These are phyloP conservation scores for Zophobas morio DNA, from an alignment of 1,140 invertebrate genomes.

Conservation along the genomic window DNA sequence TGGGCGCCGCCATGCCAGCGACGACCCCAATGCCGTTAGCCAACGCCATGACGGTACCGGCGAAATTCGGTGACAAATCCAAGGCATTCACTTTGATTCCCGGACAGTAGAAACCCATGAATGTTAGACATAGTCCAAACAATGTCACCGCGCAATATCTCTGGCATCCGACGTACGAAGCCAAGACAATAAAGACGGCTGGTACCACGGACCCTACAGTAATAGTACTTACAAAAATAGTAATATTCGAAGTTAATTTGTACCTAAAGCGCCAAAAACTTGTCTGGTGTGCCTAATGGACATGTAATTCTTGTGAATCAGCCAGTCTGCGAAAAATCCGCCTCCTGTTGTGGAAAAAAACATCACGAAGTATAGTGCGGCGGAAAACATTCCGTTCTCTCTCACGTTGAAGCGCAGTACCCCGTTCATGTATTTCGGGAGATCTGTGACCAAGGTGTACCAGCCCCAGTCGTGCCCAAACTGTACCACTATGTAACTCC, in stretches of 20 bases:
- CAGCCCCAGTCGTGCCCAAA: constrained; percentile 95
- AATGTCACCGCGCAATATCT: constrained; percentile 74
- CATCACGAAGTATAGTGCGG: constrained; percentile 81
- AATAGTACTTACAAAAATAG: background rate
- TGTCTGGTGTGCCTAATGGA: constrained; percentile 44
- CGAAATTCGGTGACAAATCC: constrained; percentile 88
- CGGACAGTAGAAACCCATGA: constrained; percentile 84
- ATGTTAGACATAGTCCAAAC: constrained; percentile 80
- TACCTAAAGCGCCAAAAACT: background rate
- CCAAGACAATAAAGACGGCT: constrained; percentile 84
- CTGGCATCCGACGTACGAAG: constrained; percentile 86
- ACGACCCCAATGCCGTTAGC: constrained; percentile 89
- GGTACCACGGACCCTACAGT: constrained; percentile 79
- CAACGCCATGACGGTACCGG: constrained; percentile 87
- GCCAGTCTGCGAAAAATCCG: constrained; percentile 78
- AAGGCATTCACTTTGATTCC: constrained; percentile 87
- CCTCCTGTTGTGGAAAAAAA: constrained; percentile 79
- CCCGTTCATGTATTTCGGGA: constrained; percentile 94
- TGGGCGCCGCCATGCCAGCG: constrained; percentile 85
- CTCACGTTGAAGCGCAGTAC: constrained; percentile 89
- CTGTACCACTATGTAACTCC: constrained; percentile 81
- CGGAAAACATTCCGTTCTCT: constrained; percentile 77
- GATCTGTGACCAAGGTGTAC: constrained; percentile 92
- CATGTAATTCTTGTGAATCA: constrained; percentile 73
- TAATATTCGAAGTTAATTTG: constrained; percentile 7